phyloP scores from a whole-genome alignment of 1,140 invertebrate species.

The Sycobia sp. region DNA sequence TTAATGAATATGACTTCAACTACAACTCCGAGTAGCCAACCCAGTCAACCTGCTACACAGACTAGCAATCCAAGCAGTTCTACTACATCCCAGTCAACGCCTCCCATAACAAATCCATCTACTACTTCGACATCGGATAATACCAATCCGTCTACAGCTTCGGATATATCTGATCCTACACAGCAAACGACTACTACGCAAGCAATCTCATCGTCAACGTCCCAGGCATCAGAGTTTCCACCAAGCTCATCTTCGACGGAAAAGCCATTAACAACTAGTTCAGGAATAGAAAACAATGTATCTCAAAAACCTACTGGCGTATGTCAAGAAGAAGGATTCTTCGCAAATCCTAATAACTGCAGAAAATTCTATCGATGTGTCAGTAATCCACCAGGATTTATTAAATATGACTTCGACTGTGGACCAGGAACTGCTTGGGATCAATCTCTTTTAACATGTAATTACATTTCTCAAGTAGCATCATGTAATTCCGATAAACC shows the following conservation, averaged over 20 bases:
- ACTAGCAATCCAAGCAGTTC: not conserved
- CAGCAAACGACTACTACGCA: not conserved
- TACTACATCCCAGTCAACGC: not conserved
- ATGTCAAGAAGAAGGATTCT: constrained; percentile 61
- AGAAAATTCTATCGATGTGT: constrained; percentile 67
- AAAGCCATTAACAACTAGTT: not conserved
- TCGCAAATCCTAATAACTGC: constrained; percentile 67
- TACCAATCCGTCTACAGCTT: no score
- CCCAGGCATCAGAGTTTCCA: not conserved
- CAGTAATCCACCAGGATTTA: constrained; percentile 53
- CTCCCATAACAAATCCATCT: not conserved
- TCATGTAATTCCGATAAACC: constrained; percentile 41
- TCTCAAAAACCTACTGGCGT: constrained; percentile 16
- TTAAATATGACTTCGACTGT: constrained; percentile 53
- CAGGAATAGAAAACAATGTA: not conserved
- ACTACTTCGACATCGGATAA: constrained; percentile 2
- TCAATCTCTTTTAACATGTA: constrained; percentile 56
- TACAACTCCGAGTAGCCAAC: not conserved
- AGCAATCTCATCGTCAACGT: not conserved
- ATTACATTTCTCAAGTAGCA: constrained; percentile 46
- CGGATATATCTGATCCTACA: no score
- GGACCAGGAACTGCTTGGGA: constrained; percentile 60
- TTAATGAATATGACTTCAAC: no score
- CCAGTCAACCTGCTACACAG: not conserved
- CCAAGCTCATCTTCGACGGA: not conserved